phyloP scores from a whole-genome alignment of 1,140 invertebrate species.

The Brachionus manjavacas region DNA sequence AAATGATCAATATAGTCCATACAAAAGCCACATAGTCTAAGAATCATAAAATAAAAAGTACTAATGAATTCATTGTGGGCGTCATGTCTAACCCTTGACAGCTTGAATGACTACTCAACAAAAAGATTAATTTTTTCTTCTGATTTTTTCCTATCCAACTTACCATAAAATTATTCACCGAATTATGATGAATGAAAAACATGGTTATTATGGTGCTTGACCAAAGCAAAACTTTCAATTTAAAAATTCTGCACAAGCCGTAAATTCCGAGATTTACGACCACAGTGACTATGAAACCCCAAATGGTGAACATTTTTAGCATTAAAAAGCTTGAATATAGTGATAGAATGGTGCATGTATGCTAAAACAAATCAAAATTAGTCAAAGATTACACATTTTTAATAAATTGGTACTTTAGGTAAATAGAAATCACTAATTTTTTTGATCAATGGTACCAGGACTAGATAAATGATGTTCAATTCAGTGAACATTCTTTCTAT shows the following conservation, averaged over 20 bases:
- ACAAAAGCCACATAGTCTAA: neutral
- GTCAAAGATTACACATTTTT: neutral
- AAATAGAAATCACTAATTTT: neutral
- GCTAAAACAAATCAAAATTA: neutral
- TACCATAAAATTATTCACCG: neutral
- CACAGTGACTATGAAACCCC: neutral
- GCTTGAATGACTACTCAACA: neutral
- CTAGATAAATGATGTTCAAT: neutral
- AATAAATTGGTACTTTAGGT: neutral
- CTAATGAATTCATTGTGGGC: neutral
- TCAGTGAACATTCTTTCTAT: neutral
- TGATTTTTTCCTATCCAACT: neutral
- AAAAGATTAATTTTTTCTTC: neutral
- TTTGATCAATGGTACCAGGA: neutral
- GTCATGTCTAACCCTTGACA: neutral
- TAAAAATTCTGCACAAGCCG: neutral
- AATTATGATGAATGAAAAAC: neutral
- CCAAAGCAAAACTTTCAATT: neutral
- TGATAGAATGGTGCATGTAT: neutral
- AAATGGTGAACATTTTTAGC: neutral
- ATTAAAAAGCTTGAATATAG: neutral
- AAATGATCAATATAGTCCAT: neutral
- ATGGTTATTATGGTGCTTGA: neutral
- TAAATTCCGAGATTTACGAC: neutral
- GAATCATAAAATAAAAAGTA: slow-evolving; percentile 23